phyloP scores from a whole-genome alignment of 1,140 invertebrate species.

The Ruditapes philippinarum region DNA sequence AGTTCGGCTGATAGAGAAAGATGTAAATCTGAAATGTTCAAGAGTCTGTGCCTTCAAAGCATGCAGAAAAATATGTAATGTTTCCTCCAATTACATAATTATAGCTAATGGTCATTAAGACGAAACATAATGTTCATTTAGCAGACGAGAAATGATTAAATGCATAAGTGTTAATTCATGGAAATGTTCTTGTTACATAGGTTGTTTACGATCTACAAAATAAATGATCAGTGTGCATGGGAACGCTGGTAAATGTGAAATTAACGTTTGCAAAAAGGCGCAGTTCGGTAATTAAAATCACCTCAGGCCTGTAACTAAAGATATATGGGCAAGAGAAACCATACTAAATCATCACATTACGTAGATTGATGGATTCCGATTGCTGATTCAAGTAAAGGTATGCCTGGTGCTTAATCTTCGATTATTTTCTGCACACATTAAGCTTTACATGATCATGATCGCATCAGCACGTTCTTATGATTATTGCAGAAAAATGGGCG shows the following conservation, averaged over 20 bases:
- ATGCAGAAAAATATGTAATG: constrained; percentile 32
- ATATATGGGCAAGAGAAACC: constrained; percentile 25
- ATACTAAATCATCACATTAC: constrained; percentile 28
- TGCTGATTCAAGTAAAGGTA: neutral
- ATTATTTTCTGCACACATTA: neutral
- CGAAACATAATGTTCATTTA: constrained; percentile 35
- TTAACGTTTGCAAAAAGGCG: constrained; percentile 45
- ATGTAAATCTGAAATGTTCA: constrained; percentile 40
- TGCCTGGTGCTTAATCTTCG: constrained; percentile 6
- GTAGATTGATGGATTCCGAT: neutral
- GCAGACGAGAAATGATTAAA: constrained; percentile 62
- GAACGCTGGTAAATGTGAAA: constrained; percentile 43
- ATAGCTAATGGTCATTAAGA: constrained; percentile 60
- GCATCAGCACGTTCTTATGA: neutral
- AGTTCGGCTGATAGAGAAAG: neutral
- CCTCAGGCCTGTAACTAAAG: constrained; percentile 31
- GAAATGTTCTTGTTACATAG: constrained; percentile 47
- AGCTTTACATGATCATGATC: neutral
- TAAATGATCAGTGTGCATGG: constrained; percentile 36
- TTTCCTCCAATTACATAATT: constrained; percentile 58
- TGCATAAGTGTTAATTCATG: constrained; percentile 63
- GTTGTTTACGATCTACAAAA: constrained; percentile 44
- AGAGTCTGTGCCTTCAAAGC: constrained; percentile 33
- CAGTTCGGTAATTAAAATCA: constrained; percentile 41
- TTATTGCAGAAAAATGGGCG: constrained; percentile 7